These are phyloP conservation scores for Atlantisia rogersi DNA, from an alignment of 2,113 vertebrate genomes.

Conservation along the genomic window DNA sequence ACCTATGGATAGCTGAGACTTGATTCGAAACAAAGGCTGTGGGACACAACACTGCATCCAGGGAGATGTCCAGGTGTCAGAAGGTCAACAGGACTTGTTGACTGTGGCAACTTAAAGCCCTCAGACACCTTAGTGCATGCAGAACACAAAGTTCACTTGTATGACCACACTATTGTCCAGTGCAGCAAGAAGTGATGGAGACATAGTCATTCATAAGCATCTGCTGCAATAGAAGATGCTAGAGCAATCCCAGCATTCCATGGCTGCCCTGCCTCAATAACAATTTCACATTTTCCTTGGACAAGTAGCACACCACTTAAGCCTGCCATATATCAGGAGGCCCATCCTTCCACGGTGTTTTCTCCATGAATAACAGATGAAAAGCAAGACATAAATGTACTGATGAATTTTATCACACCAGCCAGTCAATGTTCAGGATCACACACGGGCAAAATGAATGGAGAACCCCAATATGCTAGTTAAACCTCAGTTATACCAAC, in stretches of 20 bases:
- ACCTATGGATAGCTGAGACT: too few relatives aligned
- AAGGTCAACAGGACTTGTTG: neutral
- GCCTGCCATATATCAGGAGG: neutral
- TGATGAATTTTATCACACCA: neutral
- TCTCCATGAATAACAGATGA: neutral
- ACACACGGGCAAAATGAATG: neutral
- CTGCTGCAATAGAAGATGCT: neutral
- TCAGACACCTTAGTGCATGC: neutral
- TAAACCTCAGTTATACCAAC: neutral
- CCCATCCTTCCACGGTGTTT: neutral
- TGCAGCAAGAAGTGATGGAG: neutral
- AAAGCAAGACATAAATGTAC: neutral
- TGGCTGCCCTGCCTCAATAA: neutral
- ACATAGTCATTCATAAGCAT: accelerated
- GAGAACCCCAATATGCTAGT: neutral
- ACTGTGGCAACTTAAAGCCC: neutral
- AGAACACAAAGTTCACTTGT: neutral
- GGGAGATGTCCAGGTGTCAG: neutral
- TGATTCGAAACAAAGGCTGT: neutral
- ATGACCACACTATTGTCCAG: neutral
- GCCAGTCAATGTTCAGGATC: neutral
- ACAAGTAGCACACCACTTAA: neutral
- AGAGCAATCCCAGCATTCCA: neutral
- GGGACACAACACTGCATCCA: neutral
- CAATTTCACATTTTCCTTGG: neutral